Percentiles rank a stretch among this genome's conserved stretches.
Evolutionary conservation across 2,888 invertebrate species (phyloP).

Genomic region (Ichneumoninae sp.): DNA sequence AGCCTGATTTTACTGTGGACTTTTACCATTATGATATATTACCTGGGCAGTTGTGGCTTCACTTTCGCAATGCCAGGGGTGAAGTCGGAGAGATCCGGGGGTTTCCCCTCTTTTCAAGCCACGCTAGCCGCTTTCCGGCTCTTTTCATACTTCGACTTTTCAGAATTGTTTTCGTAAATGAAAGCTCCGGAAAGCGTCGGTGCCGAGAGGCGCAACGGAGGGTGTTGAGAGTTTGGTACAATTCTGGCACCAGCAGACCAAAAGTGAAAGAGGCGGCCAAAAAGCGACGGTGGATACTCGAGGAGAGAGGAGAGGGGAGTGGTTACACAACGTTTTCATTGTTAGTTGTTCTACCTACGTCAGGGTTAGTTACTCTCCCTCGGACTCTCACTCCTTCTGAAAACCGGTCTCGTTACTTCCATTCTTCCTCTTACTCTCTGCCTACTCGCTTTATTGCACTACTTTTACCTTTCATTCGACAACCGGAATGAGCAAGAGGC

Average conservation of each 20-base stretch:
- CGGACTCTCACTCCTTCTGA: conserved; percentile 8
- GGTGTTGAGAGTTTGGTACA: conserved; percentile 22
- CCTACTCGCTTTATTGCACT: conserved; percentile 27
- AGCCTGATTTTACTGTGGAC: conserved; percentile 23
- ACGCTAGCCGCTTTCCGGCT: conserved; percentile 58
- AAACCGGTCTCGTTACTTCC: conserved; percentile 58
- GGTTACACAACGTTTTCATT: conserved; percentile 73
- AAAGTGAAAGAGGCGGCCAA: conserved; percentile 51
- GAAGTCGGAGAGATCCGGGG: conserved; percentile 13
- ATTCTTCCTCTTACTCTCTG: conserved; percentile 50
- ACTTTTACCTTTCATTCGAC: conserved; percentile 49
- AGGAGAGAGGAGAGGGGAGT: conserved; percentile 25
- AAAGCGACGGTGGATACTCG: conserved; percentile 14
- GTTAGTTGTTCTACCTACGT: conserved; percentile 65
- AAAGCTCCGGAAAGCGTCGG: conserved; percentile 71
- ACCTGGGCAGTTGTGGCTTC: conserved; percentile 31
- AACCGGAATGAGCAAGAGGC: conserved; percentile 46
- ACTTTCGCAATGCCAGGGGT: conserved; percentile 26
- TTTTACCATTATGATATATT: not conserved
- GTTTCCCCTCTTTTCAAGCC: conserved; percentile 51
- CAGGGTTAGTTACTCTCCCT: conserved; percentile 44
- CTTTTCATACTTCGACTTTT: conserved; percentile 68
- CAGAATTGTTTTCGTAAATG: conserved; percentile 76
- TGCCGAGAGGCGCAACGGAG: conserved; percentile 34
- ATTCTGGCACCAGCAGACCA: conserved; percentile 46